Conservation (phyloP, 2,888 invertebrate species). For the Sarcophaga rosellei region DNA sequence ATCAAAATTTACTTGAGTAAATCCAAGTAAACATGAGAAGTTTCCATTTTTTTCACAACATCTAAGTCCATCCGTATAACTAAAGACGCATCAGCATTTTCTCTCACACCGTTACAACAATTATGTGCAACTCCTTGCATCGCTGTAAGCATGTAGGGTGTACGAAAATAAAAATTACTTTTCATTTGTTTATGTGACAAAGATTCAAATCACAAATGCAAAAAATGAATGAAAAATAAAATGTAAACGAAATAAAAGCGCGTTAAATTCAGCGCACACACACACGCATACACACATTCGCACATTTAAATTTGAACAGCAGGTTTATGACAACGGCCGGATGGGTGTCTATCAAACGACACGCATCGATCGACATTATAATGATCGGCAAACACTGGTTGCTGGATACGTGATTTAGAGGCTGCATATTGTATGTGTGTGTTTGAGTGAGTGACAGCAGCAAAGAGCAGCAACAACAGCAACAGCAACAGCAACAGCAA, state of each 20-base stretch:
- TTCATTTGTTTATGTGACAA: not conserved
- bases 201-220: not conserved
- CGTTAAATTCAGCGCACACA: conserved; percentile 54
- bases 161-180: not conserved
- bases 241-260: conserved; percentile 25
- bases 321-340: conserved; percentile 67
- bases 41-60: too few relatives aligned
- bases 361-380: conserved; percentile 65
- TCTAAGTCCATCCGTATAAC: too few relatives aligned
- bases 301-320: conserved; percentile 61
- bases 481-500: conserved; percentile 28
- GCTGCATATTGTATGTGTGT: not conserved
- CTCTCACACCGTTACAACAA: too few relatives aligned
- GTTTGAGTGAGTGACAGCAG: not conserved
- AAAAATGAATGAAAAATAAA: not conserved
- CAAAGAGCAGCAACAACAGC: conserved; percentile 13
- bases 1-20: too few relatives aligned
- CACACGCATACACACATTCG: not conserved
- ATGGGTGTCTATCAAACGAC: conserved; percentile 67
- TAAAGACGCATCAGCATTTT: too few relatives aligned
- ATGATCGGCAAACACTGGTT: conserved; percentile 27
- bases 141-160: too few relatives aligned
- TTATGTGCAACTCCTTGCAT: too few relatives aligned
- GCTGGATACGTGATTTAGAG: not conserved
- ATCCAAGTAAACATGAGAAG: too few relatives aligned